These are phyloP conservation scores for Gobio occitaniae DNA, from an alignment of 2,797 vertebrate genomes.

Conservation along the genomic window DNA sequence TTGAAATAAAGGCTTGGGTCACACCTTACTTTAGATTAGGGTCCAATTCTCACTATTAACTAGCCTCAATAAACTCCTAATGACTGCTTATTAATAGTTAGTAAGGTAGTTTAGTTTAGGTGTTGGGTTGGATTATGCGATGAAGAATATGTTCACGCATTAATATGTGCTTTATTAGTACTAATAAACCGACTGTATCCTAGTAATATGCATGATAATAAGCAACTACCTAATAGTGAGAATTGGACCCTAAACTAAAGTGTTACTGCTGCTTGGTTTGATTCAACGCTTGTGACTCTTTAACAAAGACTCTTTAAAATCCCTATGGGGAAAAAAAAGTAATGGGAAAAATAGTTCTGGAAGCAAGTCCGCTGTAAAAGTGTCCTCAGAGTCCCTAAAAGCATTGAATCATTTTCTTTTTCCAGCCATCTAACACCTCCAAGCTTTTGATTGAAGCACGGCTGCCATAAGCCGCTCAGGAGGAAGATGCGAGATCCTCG, in stretches of 20 bases:
- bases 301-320: neutral
- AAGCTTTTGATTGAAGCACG: slow-evolving; percentile 10
- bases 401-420: neutral
- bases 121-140: too few species aligned
- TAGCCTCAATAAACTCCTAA: too few species aligned
- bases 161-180: too few species aligned
- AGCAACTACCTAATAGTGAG: neutral
- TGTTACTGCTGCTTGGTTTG: neutral
- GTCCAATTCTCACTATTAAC: too few species aligned
- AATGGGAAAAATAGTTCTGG: neutral
- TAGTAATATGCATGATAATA: too few species aligned
- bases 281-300: neutral
- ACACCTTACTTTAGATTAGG: too few species aligned
- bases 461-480: slow-evolving; percentile 4
- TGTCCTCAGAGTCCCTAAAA: neutral
- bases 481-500: slow-evolving; percentile 33
- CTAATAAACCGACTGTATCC: too few species aligned
- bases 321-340: neutral
- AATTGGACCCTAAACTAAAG: neutral
- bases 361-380: neutral
- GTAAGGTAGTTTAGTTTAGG: too few species aligned
- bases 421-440: neutral
- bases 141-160: too few species aligned
- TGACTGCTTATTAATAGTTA: too few species aligned
- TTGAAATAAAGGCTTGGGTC: neutral